A percentile compares a stretch with the other conserved stretches of the same genome.
Evolutionary conservation across 2,113 vertebrate species (phyloP).

Genomic region (Lagenorhynchus albirostris): DNA sequence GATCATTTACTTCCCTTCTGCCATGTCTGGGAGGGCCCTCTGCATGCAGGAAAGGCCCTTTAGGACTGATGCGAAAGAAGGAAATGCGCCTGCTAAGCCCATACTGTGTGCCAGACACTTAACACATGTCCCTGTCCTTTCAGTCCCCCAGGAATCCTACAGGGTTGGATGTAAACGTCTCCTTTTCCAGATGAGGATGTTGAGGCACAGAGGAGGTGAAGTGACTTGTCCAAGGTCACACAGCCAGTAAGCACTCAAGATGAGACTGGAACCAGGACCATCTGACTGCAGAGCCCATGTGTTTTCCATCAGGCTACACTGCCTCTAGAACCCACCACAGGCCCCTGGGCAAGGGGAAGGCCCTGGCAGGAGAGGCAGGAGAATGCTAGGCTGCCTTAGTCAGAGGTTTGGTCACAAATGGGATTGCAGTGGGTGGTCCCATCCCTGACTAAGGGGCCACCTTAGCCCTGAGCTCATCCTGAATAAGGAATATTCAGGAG

Average conservation of each 20-base stretch:
- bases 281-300: not conserved
- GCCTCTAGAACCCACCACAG: not conserved
- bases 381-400: not conserved
- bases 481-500: not conserved
- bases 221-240: conserved; percentile 21
- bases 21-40: not conserved
- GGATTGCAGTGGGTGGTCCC: not conserved
- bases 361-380: not conserved
- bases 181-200: not conserved
- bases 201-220: not conserved
- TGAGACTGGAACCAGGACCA: not conserved
- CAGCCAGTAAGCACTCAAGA: not conserved
- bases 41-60: not conserved
- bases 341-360: not conserved
- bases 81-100: not conserved
- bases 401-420: not conserved
- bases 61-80: not conserved
- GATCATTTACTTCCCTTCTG: not conserved
- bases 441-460: not conserved
- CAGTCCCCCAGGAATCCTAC: not conserved
- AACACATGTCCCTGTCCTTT: not conserved
- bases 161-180: not conserved
- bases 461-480: not conserved
- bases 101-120: not conserved
- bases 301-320: not conserved